Evolutionary conservation across 2,888 invertebrate genomes (phyloP).

Genomic region (Thymelicus lineola): DNA sequence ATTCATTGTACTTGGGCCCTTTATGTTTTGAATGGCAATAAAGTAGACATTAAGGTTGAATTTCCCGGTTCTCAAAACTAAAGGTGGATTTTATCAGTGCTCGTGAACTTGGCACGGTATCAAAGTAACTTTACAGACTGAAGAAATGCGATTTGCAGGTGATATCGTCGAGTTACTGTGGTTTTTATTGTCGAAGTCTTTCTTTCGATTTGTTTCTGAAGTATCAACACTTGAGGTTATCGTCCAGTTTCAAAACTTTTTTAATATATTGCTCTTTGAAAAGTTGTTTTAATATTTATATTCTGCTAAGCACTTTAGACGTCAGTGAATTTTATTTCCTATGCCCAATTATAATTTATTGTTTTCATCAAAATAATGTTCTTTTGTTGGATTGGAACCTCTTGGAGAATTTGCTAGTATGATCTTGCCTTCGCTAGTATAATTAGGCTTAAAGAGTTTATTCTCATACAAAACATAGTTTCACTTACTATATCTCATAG

Average conservation of each 20-base stretch:
- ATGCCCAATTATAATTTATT: too few relatives aligned
- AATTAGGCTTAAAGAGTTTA: too few relatives aligned
- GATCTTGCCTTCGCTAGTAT: too few relatives aligned
- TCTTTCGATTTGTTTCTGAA: conserved; percentile 24
- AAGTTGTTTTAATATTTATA: not conserved
- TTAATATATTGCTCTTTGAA: not conserved
- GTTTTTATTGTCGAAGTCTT: conserved; percentile 22
- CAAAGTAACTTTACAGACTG: conserved; percentile 34
- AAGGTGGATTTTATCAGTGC: conserved; percentile 13
- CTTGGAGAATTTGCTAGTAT: too few relatives aligned
- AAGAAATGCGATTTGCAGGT: conserved; percentile 37
- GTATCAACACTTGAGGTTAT: conserved; percentile 23
- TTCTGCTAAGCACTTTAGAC: not conserved
- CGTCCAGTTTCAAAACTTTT: conserved; percentile 16
- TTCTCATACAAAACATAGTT: too few relatives aligned
- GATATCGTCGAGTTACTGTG: conserved; percentile 13
- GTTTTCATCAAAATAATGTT: too few relatives aligned
- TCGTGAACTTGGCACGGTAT: conserved; percentile 29
- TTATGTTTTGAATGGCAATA: not conserved
- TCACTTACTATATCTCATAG: too few relatives aligned
- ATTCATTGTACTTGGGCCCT: not conserved
- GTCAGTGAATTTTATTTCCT: not conserved
- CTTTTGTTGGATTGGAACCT: too few relatives aligned
- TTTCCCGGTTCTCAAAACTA: not conserved
- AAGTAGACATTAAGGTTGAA: conserved; percentile 1